Evolutionary conservation across 1,140 invertebrate genomes (phyloP), one percentile per base, ranked within the genome.

Genomic region (Idris sp.): DNA sequence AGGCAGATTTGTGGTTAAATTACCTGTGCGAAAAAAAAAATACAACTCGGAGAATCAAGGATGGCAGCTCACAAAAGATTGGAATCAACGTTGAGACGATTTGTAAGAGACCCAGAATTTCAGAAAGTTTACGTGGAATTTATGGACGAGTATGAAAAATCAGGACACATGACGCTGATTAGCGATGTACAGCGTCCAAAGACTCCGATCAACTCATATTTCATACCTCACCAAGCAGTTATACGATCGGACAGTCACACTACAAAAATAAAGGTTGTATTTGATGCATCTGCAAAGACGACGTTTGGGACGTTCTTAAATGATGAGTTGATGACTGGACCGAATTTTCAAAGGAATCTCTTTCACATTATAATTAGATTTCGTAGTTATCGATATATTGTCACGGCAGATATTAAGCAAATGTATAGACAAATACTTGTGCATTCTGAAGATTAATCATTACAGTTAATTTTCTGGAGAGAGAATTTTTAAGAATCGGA

Each of bases 171-270:
- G 59, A 13, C 44, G 9, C 9, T 4, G 4, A 2, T 33, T 46
- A 10, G 0, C 26, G 19, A 48, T 8, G 5, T 5, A 19, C 13
- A 11, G 30, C 1, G 6, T 1, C 9, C 14, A 8, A 10, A 51
- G 41, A 16, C 14, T n/a, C 5, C 4, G 5, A 22, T 22, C 19
- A 36, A 38, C 10, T 7, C 19, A 1, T 49, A 48, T 16, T 77
- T 54, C 31, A 38, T 77, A 4, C 75, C 71, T 1, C 71, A 77
- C 14, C 71, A 64, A 8, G 49, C 43, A 9, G 53, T 74, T 1
- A 0, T 58, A 7, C 19, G 53, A 4, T 10, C 51, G 6, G 33
- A 33, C 0, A 65, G 54, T n/a, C 28, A 22, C 19, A 15, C 14
- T 9, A 38, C 33, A 5, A 35, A 38, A 4, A 18, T 38, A 1